These are phyloP conservation scores for Microcebus griseorufus DNA, from an alignment of 2,113 vertebrate species.

Conservation along the genomic window DNA sequence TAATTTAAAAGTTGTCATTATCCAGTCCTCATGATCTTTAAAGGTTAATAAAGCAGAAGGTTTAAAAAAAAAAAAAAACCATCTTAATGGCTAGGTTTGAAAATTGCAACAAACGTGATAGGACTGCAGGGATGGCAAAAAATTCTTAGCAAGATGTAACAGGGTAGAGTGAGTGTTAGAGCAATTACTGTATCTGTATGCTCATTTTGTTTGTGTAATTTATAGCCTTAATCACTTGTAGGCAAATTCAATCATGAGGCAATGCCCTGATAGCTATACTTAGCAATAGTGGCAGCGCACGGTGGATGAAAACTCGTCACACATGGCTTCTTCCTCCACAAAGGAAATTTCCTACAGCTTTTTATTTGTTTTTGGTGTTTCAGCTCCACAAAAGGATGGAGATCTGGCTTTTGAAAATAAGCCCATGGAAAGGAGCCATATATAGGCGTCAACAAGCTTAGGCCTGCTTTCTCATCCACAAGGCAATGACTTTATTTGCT, in stretches of 20 bases:
- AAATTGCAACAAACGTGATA: conserved; percentile 28
- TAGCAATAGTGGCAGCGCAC: background rate
- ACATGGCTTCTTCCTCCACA: background rate
- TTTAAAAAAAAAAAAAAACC: background rate
- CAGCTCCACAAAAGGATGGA: conserved; percentile 20
- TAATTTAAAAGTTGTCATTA: conserved; percentile 52
- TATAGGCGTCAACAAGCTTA: background rate
- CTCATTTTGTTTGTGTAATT: conserved; percentile 44
- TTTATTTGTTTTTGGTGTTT: conserved; percentile 5
- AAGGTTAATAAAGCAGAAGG: background rate
- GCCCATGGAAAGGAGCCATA: conserved; percentile 29
- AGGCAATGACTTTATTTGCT: conserved; percentile 47
- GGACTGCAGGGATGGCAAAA: background rate
- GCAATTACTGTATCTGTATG: conserved; percentile 55
- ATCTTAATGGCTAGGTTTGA: conserved; percentile 32
- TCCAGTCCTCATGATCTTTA: background rate
- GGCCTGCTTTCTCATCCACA: conserved; percentile 55
- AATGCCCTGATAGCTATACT: conserved; percentile 20
- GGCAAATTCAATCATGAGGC: conserved; percentile 28
- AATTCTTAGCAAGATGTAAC: conserved; percentile 35
- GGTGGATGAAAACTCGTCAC: background rate
- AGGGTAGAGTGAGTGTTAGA: conserved; percentile 17
- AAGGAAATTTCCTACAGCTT: conserved; percentile 57
- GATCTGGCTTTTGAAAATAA: conserved; percentile 64
- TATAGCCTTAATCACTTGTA: conserved; percentile 45